Percentiles rank a stretch among this genome's conserved stretches.
These are phyloP conservation scores for Eretmochelys imbricata DNA, from an alignment of 2,113 vertebrate genomes.

Conservation along the genomic window DNA sequence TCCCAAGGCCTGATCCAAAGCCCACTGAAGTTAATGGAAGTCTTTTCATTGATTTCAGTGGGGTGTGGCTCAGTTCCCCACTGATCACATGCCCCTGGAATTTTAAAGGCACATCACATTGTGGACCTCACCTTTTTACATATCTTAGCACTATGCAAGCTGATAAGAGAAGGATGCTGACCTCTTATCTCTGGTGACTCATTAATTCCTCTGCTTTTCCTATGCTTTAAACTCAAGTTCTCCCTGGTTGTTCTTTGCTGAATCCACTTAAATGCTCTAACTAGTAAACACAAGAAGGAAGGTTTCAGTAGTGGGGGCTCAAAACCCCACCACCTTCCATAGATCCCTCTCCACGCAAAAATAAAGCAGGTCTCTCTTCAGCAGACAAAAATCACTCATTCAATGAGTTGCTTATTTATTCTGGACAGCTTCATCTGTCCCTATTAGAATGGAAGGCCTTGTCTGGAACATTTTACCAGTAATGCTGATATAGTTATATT, in stretches of 20 bases:
- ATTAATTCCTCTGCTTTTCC: conserved; percentile 34
- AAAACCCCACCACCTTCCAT: neutral
- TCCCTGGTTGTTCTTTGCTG: neutral
- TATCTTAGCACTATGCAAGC: neutral
- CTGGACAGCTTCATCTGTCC: neutral
- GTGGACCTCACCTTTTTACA: neutral
- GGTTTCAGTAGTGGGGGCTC: neutral
- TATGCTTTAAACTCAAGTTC: neutral
- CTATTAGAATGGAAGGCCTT: neutral
- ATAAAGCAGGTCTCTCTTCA: neutral
- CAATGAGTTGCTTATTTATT: neutral
- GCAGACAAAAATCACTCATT: neutral
- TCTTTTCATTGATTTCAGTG: neutral
- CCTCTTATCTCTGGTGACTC: conserved; percentile 66
- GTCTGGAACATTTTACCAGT: neutral
- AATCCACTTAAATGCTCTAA: neutral
- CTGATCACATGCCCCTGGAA: conserved; percentile 34
- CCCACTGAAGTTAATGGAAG: neutral
- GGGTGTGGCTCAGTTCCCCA: neutral
- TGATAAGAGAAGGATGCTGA: conserved; percentile 46
- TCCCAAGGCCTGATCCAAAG: neutral
- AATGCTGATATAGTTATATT: neutral
- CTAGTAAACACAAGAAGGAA: neutral
- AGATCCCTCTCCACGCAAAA: neutral
- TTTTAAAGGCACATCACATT: neutral